These are phyloP conservation scores for Pelodiscus sinensis DNA, from an alignment of 2,113 vertebrate species.

Conservation along the genomic window DNA sequence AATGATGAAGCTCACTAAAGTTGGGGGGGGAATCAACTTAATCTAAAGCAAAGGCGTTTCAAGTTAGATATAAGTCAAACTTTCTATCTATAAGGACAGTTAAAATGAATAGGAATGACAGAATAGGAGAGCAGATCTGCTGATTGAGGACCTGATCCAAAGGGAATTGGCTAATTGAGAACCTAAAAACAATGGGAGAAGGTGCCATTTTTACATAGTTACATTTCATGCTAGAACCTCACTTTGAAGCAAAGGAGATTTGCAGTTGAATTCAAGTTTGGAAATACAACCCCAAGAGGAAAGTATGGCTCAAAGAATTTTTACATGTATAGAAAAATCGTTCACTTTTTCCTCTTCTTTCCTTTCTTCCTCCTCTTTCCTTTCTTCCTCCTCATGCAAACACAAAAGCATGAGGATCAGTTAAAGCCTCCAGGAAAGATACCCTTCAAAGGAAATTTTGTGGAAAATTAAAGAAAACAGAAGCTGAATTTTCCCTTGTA, in stretches of 20 bases:
- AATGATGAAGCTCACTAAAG: too few species aligned
- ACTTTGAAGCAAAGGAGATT: not conserved
- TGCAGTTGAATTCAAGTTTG: not conserved
- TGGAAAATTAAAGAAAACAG: slow-evolving; percentile 74
- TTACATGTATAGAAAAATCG: slow-evolving; percentile 33
- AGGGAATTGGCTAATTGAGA: not conserved
- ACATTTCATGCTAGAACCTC: slow-evolving; percentile 1
- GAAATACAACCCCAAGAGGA: slow-evolving; percentile 40
- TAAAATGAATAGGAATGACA: not conserved
- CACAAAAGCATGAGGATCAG: slow-evolving; percentile 46
- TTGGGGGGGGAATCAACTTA: too few species aligned
- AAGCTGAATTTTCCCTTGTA: slow-evolving; percentile 62
- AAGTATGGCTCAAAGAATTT: slow-evolving; percentile 29
- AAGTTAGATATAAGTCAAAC: not conserved
- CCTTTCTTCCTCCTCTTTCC: slow-evolving; percentile 41
- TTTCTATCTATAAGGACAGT: not conserved
- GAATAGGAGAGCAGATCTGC: not conserved
- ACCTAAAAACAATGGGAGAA: not conserved
- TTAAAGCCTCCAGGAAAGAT: slow-evolving; percentile 67
- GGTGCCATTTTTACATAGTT: not conserved
- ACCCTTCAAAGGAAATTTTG: slow-evolving; percentile 76
- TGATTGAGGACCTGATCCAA: not conserved
- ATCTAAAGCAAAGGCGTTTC: not conserved
- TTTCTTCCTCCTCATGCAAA: slow-evolving; percentile 52
- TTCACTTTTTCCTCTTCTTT: slow-evolving; percentile 13